phyloP scores from a whole-genome alignment of 2,888 invertebrate genomes.

The Leucania comma region DNA sequence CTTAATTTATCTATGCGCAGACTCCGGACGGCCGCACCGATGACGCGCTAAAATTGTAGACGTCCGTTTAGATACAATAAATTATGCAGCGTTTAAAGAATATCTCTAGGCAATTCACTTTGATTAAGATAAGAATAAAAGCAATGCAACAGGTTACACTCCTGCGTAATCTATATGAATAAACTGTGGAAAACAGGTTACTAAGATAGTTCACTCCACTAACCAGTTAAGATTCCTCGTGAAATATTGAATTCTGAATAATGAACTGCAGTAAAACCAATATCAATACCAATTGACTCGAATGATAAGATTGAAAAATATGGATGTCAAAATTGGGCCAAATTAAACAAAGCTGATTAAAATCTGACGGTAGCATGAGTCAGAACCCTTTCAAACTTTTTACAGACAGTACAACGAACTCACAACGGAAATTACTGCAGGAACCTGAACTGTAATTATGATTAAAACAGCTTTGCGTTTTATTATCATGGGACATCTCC shows the following conservation, averaged over 20 bases:
- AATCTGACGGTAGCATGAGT: constrained; percentile 18
- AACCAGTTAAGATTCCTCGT: constrained; percentile 22
- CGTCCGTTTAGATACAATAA: constrained; percentile 52
- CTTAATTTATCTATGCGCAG: constrained; percentile 73
- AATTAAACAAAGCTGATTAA: constrained; percentile 29
- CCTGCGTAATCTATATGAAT: constrained; percentile 33
- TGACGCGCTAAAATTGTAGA: constrained; percentile 67
- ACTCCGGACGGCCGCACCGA: constrained; percentile 55
- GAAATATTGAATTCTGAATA: constrained; percentile 25
- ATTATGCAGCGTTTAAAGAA: constrained; percentile 52
- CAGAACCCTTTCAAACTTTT: constrained; percentile 33
- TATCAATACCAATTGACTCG: background rate
- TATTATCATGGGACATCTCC: constrained; percentile 78
- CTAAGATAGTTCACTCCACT: constrained; percentile 18
- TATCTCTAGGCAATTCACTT: constrained; percentile 49
- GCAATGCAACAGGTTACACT: constrained; percentile 27
- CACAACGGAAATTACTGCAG: constrained; percentile 58
- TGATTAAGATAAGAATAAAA: constrained; percentile 57
- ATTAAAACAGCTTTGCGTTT: constrained; percentile 60
- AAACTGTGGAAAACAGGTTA: constrained; percentile 35
- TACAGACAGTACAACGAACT: constrained; percentile 57
- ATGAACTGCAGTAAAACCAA: constrained; percentile 2
- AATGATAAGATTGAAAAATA: constrained; percentile 1
- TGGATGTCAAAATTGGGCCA: background rate
- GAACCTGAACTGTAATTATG: constrained; percentile 60